Base-by-base conservation (phyloP, 23 tunicate species). In the Trididemnum nubilum region DNA sequence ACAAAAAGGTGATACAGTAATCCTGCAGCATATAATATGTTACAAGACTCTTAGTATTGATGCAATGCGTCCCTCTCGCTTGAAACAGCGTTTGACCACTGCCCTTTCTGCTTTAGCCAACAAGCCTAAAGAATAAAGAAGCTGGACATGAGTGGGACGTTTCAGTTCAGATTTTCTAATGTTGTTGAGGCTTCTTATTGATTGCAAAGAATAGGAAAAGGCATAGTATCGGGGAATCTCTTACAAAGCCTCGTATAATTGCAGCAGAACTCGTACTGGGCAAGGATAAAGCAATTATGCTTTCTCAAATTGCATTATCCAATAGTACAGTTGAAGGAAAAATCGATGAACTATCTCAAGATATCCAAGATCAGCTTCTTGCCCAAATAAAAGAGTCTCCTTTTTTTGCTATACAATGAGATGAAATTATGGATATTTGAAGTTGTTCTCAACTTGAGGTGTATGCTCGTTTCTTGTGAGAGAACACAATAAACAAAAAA, bases 221-320 rank as follows among this genome's bases (percentile, higher is more conserved):
- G n/a, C 83, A 79, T 79, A 64, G 32, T 35, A 79, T 79, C 73
- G 83, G 73, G 73, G 72, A 79, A 32, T 79, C 73, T 64, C 83
- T 79, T 37, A 33, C 64, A 64, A 79, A 79, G 64, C 83, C 83
- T 18, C 63, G 83, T 64, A 79, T 64, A 36, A 64, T 79, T 27
- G 83, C 83, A 79, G 73, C 83, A 79, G 83, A 79, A 79, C 83
- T 79, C 58, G 54, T 79, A 79, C 73, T 79, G 83, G 83, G 83
- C 83, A 64, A 79, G 35, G 73, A 79, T 64, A 79, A 79, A 79
- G 83, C 83, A 79, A 79, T 63, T 64, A 63, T 37, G 83, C 83
- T 79, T 64, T 79, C 83, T 79, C 73, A 79, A 79, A 79, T 79
- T 79, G 58, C 83, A 79, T 57, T 79, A 79, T 79, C 83, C 58